Base-by-base conservation (phyloP, 2,797 vertebrate species). In the Acropternis orthonyx region DNA sequence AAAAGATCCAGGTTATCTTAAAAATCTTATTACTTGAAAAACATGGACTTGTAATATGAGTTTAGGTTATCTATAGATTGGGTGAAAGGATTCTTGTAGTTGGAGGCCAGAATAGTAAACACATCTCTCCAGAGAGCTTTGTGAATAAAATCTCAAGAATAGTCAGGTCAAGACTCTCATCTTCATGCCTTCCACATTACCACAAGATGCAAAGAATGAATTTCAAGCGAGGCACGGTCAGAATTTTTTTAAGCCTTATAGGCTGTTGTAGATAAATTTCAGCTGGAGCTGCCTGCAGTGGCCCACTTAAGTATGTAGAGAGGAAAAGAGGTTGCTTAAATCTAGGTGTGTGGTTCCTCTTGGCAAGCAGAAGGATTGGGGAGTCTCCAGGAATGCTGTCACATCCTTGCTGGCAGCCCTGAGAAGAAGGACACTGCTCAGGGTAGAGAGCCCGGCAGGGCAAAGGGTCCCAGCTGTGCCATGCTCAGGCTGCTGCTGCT, bases 351-450 rank as follows among this genome's bases (percentile, higher is more conserved):
- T 14, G 26, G 13, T 48, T 43, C 30, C 32, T 3, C 17, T 22
- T 8, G 21, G 27, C 14, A 32, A 51, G 54, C 21, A 43, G 21
- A 67, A 6, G 10, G 36, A 14, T 10, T 0, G 4, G 9, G 32
- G 18, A 51, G 27, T 9, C 26, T 2, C 36, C 3, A 6, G 51
- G 51, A 49, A 27, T 0, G 1, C 17, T 11, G 17, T 27, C 51
- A 5, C 1, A 0, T 44, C 32, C 27, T 67, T 12, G 14, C 26
- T 37, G 37, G 32, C 43, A 26, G 7, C 1, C 0, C 27, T 12
- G 62, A 27, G 54, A 37, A 54, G 28, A 54, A 28, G 7, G 32
- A 12, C 2, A 18, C 4, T 12, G 22, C 0, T 0, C 0, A 9
- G 26, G 12, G 4, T 23, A 59, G 37, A 59, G 61, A n/a, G 22